Base-by-base conservation (phyloP, 30 jellyfish, hydroid and myxozoan species). In the Phacellophora camtschatica region DNA sequence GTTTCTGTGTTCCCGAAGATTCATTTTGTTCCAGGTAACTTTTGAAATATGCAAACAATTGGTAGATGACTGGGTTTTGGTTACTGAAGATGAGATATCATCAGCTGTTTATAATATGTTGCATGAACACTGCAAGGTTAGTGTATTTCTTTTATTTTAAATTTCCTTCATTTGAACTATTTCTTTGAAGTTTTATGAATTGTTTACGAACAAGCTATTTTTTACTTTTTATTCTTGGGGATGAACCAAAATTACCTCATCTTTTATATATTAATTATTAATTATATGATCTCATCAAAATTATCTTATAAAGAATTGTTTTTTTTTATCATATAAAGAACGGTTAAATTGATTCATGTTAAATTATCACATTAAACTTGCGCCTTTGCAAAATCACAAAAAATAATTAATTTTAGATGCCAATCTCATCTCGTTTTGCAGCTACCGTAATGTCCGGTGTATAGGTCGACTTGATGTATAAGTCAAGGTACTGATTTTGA, bases 1-100 rank as follows among this genome's bases (percentile, higher is more conserved):
- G n/a, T n/a, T 39, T 11, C 41, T 23, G 10, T 3, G 67, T 18
- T 68, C 42, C 5, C 6, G 15, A 2, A 9, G 45, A 34, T 11
- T 24, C 22, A 0, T 34, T 0, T 11, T 15, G 7, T n/a, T 35
- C 71, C 27, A 83, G 95, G 50, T 75, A 2, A 92, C 98, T 9
- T 84, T 92, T 39, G 96, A 92, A 23, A 31, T 81, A n/a, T 92
- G 98, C 76, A 39, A 68, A 69, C 51, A 80, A 0, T 48, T 37
- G 11, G 96, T 92, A 5, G 98, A 92, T 64, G 95, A 85, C 24
- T 92, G 98, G 98, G 84, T 86, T 18, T 70, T 77, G 30, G 96
- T 92, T 24, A 24, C 84, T 24, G 98, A 92, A 63, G 98, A 92
- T 13, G 98, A 92, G 27, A 92, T 92, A 19, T 94, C 92, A 33